Evolutionary conservation across 1,140 invertebrate genomes (phyloP).

Genomic region (Panonychus citri): DNA sequence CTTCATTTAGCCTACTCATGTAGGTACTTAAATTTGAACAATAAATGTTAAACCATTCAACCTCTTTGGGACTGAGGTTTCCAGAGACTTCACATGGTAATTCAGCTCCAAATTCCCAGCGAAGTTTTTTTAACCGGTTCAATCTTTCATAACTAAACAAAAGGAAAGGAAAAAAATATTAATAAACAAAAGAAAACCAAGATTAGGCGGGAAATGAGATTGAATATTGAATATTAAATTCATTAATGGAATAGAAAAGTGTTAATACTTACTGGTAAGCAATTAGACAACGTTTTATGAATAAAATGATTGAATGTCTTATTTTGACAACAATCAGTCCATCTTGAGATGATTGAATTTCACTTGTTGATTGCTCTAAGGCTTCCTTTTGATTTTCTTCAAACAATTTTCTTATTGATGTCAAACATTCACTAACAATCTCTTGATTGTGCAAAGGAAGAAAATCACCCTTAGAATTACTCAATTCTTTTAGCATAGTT

Average conservation of each 20-base stretch:
- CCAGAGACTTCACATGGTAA: slow-evolving; percentile 58
- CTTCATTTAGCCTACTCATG: slow-evolving; percentile 58
- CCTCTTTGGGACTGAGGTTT: slow-evolving; percentile 53
- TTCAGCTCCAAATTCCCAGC: slow-evolving; percentile 81
- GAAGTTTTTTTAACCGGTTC: slow-evolving; percentile 45
- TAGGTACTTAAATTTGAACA: slow-evolving; percentile 62
- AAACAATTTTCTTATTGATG: slow-evolving; percentile 48
- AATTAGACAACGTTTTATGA: slow-evolving; percentile 68
- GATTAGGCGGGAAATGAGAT: not conserved
- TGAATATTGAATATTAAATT: no score
- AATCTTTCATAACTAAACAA: slow-evolving; percentile 42
- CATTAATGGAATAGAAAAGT: no score
- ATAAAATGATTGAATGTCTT: slow-evolving; percentile 53
- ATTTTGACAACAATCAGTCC: slow-evolving; percentile 37
- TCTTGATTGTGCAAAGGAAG: slow-evolving; percentile 4
- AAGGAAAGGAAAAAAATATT: not conserved
- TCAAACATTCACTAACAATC: slow-evolving; percentile 30
- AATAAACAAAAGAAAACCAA: not conserved
- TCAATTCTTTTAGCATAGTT: slow-evolving; percentile 5
- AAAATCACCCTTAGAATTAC: slow-evolving; percentile 4
- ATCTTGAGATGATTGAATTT: slow-evolving; percentile 17
- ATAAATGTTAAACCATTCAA: slow-evolving; percentile 64
- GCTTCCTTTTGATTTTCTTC: slow-evolving; percentile 45
- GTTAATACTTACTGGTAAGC: slow-evolving; percentile 55
- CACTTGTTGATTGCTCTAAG: not conserved